phyloP scores from a whole-genome alignment of 2,797 vertebrate genomes.

The Eospalax fontanierii region DNA sequence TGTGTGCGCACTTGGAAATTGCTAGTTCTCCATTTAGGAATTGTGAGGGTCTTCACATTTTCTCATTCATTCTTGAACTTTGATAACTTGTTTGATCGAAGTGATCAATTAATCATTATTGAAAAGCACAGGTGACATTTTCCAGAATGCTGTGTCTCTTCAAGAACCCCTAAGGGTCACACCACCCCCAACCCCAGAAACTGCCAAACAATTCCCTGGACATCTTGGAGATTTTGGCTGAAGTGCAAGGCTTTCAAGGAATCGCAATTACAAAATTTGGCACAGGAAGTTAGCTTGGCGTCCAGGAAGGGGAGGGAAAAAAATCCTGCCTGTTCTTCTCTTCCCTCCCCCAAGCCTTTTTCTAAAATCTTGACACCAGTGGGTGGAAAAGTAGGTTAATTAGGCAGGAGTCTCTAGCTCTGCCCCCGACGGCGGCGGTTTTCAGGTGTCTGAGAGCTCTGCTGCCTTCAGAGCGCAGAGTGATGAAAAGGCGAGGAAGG shows the following conservation, averaged over 20 bases:
- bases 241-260: constrained; percentile 70
- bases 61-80: not conserved
- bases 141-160: not conserved
- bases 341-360: not conserved
- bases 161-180: not conserved
- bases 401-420: constrained; percentile 79
- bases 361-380: constrained; percentile 83
- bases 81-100: not conserved
- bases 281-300: constrained; percentile 46
- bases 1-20: constrained; percentile 40
- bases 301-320: not conserved
- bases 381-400: constrained; percentile 89
- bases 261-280: constrained; percentile 56
- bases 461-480: constrained; percentile 42
- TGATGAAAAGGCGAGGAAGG: constrained; percentile 29
- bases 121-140: constrained; percentile 1
- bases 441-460: constrained; percentile 84
- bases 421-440: constrained; percentile 84
- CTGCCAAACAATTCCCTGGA: constrained; percentile 29
- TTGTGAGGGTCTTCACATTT: not conserved
- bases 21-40: not conserved
- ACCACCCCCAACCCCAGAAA: not conserved
- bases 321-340: not conserved
- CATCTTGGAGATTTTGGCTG: constrained; percentile 30
- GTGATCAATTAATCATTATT: not conserved